Evolutionary conservation across 2,888 invertebrate species (phyloP), one percentile per base, ranked within the genome.

Genomic region (Romanomermis culicivorax): DNA sequence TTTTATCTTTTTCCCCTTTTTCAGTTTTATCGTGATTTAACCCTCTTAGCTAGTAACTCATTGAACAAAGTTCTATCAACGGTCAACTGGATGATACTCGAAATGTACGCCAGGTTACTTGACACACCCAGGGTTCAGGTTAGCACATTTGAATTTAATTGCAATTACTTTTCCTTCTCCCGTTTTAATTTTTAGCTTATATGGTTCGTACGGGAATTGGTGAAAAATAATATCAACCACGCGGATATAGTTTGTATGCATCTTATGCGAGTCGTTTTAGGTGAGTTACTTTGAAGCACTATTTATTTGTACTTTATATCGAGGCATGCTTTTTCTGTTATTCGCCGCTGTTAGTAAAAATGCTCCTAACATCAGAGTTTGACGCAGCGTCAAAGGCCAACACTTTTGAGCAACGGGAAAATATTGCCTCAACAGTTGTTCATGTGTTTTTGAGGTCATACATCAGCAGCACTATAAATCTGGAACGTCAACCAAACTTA

Each of bases 1-100:
- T n/a, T n/a, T n/a, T n/a, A n/a, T n/a, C n/a, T n/a, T n/a, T n/a
- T n/a, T 17, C 11, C 36, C 17, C 36, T 36, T 36, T 51, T 51
- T 30, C 14, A 51, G 51, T 29, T n/a, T 23, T 54, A 50, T 26
- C 54, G 54, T 3, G 54, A 54, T 27, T 25, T 54, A 3, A 48
- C 51, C 2, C 17, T 47, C n/a, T 2, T 27, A 7, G 23, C 54
- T 25, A 50, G 54, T 3, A 50, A 54, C 30, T 7, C 24, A 20
- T 50, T 27, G 20, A 52, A 53, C n/a, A 42, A 3, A n/a, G 50
- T 29, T n/a, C 20, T 48, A 20, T 4, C n/a, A 4, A 54, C 23
- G 36, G 2, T 54, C 20, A 53, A 24, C 20, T 24, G 30, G 29
- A 25, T 54, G 4, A 23, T 52, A 2, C 25, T 52, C 24, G 54